A percentile compares a stretch with the other conserved stretches of the same genome.
Evolutionary conservation across 2,888 invertebrate species (phyloP).

Genomic region (Cyaniris semiargus): DNA sequence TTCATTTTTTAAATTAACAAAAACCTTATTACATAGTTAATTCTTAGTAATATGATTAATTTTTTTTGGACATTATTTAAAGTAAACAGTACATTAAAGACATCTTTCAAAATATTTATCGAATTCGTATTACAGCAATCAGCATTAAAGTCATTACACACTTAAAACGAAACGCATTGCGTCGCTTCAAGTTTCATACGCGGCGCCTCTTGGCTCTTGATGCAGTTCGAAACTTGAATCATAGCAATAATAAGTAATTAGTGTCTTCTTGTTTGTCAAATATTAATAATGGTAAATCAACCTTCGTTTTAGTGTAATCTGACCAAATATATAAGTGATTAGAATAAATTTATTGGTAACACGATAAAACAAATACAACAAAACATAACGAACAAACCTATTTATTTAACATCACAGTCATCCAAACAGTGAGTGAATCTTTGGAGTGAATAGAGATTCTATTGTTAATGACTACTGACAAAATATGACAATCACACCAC

Average conservation of each 20-base stretch:
- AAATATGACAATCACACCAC: constrained; percentile 57
- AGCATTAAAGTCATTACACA: neutral
- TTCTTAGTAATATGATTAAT: neutral
- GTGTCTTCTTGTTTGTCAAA: too few species aligned
- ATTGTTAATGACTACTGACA: constrained; percentile 49
- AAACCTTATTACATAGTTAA: neutral
- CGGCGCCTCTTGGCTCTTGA: too few species aligned
- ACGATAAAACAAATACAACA: constrained; percentile 40
- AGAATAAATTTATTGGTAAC: constrained; percentile 27
- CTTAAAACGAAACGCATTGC: neutral
- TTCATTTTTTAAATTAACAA: neutral
- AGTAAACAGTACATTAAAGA: neutral
- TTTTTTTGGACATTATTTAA: neutral
- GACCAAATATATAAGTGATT: constrained; percentile 40
- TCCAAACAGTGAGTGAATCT: constrained; percentile 64
- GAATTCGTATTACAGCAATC: neutral
- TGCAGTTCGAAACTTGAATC: too few species aligned
- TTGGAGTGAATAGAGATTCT: constrained; percentile 67
- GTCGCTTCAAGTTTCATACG: neutral
- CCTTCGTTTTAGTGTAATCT: neutral
- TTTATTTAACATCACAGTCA: constrained; percentile 69
- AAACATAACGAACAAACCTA: constrained; percentile 54
- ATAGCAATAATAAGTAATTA: too few species aligned
- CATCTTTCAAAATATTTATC: neutral
- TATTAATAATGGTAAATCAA: too few species aligned